Evolutionary conservation across 2,888 invertebrate genomes (phyloP), one percentile per base, ranked within the genome.

Genomic region (Caenorhabditis plicata): DNA sequence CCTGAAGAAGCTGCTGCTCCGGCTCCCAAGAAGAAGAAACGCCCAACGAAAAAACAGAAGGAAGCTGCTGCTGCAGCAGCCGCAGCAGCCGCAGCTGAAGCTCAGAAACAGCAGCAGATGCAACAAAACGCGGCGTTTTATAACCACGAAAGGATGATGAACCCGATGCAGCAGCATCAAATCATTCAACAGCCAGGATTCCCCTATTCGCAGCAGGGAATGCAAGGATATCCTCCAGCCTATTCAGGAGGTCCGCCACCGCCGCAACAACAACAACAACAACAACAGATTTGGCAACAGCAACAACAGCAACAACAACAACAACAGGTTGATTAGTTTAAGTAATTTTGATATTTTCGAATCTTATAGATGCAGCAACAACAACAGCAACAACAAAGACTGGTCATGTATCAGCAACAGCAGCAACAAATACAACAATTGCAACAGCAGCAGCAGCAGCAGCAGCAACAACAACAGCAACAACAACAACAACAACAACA

Each of bases 11-110:
- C 35, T 22, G 31, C 51, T 7, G 48, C 56, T 26, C 65, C 68
- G 17, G 54, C 63, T 19, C 54, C 53, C 35, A 68, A 68, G 53
- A 68, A 65, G 40, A 55, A 49, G 48, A 68, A 64, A 29, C 25
- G 52, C n/a, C 63, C 65, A 26, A 65, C 65, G 43, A 68, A 62
- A 39, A 63, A 65, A 42, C 47, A 64, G 51, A 63, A 65, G 40
- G 57, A 63, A 38, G 52, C 58, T 27, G 52, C 55, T n/a, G 60
- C 51, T 8, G 57, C 56, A 13, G 44, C 45, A 5, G 63, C 61
- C 13, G 45, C 38, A 3, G 50, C 44, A 23, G 27, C 51, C 9
- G 48, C 43, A 26, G 52, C 53, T 19, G 51, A 56, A 23, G 38
- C 53, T 11, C 43, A 54, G 20, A 48, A 51, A 23, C 60, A 44